phyloP scores from a whole-genome alignment of 2,113 vertebrate species.

The Nibea albiflora region DNA sequence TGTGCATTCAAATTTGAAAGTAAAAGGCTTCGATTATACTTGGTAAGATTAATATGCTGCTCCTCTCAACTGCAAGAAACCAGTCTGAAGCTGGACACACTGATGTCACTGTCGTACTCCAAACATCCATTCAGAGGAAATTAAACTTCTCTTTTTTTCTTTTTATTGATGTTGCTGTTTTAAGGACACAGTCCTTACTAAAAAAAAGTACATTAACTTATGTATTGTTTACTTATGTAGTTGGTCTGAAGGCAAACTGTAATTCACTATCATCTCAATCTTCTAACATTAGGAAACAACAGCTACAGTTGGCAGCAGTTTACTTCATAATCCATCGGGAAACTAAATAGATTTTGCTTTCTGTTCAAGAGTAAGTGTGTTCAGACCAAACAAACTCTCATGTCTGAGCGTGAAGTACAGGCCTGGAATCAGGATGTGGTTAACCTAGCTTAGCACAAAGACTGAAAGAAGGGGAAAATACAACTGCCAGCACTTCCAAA shows the following conservation, averaged over 20 bases:
- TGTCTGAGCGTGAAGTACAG: too few relatives aligned
- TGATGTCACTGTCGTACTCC: not conserved
- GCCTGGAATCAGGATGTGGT: too few relatives aligned
- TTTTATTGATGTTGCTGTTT: not conserved
- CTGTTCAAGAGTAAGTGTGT: too few relatives aligned
- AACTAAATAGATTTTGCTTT: too few relatives aligned
- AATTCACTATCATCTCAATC: not conserved
- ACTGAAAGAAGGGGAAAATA: too few relatives aligned
- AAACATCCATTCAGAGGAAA: not conserved
- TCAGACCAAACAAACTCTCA: too few relatives aligned
- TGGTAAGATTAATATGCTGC: not conserved
- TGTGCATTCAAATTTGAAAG: not conserved
- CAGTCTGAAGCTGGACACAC: too few relatives aligned
- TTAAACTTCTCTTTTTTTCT: not conserved
- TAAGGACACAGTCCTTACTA: not conserved
- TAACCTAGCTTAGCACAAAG: too few relatives aligned
- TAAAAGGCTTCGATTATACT: not conserved
- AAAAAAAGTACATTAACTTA: not conserved
- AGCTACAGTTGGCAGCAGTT: too few relatives aligned
- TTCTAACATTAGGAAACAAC: too few relatives aligned
- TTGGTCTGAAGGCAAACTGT: not conserved
- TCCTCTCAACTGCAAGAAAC: not conserved
- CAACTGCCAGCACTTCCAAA: too few relatives aligned
- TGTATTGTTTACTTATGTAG: not conserved
- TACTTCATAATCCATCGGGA: too few relatives aligned